Evolutionary conservation across 1,140 invertebrate genomes (phyloP), one percentile per base, ranked within the genome.

Genomic region (Leguminivora glycinivorella): DNA sequence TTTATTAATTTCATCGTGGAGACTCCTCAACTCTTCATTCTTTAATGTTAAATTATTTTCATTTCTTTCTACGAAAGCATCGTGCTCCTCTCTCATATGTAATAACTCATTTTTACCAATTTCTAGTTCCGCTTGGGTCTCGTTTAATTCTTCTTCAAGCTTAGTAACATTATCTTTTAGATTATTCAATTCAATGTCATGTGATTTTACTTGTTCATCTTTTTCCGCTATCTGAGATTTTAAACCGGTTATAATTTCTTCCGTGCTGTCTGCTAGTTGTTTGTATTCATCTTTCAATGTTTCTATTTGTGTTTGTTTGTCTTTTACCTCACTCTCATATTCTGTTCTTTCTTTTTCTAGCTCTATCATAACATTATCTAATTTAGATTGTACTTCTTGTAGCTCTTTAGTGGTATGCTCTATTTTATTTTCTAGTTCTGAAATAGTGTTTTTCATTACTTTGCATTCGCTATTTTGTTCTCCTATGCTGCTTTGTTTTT

Each of bases 71-170:
- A 75, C 67, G n/a, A 81, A 75, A 38, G 63, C 69, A 24, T 83
- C 78, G 70, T 83, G 76, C 70, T 87, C 83, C 72, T 83, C 80
- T 71, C 72, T 82, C 56, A 84, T 72, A 47, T 31, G 80, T 19
- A 84, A 43, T 22, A 82, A 71, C 70, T 86, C 83, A 78, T 85
- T 85, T 68, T 73, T 84, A 14, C 79, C 76, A 69, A 85, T 84
- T 75, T 83, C 83, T 73, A 88, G 69, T 70, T 86, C 85, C 12
- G 81, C 83, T 58, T 76, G 75, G 0, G 80, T 77, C 71, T 88
- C 83, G 40, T 71, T 75, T 25, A 83, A 58, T 67, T 85, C 82
- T n/a, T 83, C 83, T 70, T 73, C 75, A 17, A 85, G 68, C 31
- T 75, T 73, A 17, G 43, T 24, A 17, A 78, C 67, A 68, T 85